phyloP scores from a whole-genome alignment of 2,113 vertebrate genomes.

The Pandion haliaetus region DNA sequence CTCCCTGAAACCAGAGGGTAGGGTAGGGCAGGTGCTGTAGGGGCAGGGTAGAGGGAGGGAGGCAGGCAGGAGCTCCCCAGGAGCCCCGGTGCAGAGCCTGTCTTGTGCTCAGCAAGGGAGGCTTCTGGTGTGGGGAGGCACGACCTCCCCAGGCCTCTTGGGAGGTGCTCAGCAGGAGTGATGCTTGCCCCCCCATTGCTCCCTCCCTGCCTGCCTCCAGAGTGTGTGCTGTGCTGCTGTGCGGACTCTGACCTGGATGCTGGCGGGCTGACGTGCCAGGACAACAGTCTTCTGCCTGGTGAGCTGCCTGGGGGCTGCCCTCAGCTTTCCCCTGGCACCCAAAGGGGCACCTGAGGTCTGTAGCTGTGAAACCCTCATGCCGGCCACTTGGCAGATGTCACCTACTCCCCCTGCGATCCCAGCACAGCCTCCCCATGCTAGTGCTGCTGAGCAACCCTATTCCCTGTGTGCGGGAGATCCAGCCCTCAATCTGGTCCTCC shows the following conservation, averaged over 20 bases:
- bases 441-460: not conserved
- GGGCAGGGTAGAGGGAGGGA: no score
- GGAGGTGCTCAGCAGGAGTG: not conserved
- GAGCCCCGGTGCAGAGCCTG: not conserved
- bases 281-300: not conserved
- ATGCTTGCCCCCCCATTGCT: not conserved
- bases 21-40: no score
- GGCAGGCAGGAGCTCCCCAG: no score
- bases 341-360: no score
- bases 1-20: not conserved
- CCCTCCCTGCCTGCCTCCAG: not conserved
- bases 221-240: not conserved
- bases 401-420: not conserved
- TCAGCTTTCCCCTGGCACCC: not conserved
- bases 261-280: not conserved
- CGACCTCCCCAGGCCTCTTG: not conserved
- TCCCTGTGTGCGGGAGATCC: no score
- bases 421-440: not conserved
- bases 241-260: not conserved
- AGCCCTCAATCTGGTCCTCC: not conserved
- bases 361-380: no score
- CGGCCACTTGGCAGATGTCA: not conserved
- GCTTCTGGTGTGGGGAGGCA: no score
- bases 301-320: not conserved
- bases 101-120: not conserved